These are phyloP conservation scores for Nycteola revayana DNA, from an alignment of 2,888 invertebrate species.

Conservation along the genomic window DNA sequence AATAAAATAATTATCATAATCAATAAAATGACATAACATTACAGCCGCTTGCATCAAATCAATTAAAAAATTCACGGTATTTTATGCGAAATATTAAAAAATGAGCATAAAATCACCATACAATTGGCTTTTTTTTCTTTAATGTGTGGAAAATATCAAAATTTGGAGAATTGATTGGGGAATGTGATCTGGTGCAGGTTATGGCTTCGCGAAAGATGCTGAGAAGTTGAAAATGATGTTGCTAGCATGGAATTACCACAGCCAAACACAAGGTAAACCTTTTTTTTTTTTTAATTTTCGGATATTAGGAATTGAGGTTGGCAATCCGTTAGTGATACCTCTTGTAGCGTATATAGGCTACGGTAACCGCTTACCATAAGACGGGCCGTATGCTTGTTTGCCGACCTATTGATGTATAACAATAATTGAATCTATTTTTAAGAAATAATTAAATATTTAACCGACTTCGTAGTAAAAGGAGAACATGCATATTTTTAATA, in stretches of 20 bases:
- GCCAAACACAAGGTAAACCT: conserved; percentile 85
- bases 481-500: too few relatives aligned
- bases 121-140: conserved; percentile 50
- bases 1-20: conserved; percentile 3
- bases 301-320: too few relatives aligned
- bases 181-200: conserved; percentile 82
- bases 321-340: too few relatives aligned
- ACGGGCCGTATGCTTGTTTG: too few relatives aligned
- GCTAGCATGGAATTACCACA: conserved; percentile 94
- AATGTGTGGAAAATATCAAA: conserved; percentile 47
- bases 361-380: too few relatives aligned
- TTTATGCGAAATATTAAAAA: conserved; percentile 45
- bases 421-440: too few relatives aligned
- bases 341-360: too few relatives aligned
- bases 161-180: conserved; percentile 63
- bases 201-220: conserved; percentile 88
- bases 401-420: too few relatives aligned
- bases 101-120: conserved; percentile 50
- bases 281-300: conserved; percentile 33
- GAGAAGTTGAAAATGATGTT: conserved; percentile 94
- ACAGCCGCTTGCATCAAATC: conserved; percentile 80
- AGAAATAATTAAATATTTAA: too few relatives aligned
- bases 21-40: conserved; percentile 5
- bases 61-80: conserved; percentile 51
- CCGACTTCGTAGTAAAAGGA: too few relatives aligned